Percentiles rank a stretch among this genome's conserved stretches.
These are phyloP conservation scores for Callopanchax toddi DNA, from an alignment of 2,113 vertebrate species.

Conservation along the genomic window DNA sequence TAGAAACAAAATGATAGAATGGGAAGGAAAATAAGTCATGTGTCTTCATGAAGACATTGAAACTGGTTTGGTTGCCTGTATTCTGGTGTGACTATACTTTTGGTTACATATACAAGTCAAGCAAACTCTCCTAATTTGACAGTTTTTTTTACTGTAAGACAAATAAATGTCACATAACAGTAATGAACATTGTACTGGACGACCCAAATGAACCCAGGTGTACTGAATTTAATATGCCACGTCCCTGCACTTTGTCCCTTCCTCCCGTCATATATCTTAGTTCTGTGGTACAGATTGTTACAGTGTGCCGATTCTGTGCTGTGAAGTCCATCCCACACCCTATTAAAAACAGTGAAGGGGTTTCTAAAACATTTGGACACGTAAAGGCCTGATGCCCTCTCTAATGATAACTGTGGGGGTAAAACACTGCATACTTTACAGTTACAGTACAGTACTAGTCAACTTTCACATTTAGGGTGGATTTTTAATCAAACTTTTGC, in stretches of 20 bases:
- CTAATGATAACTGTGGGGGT: neutral
- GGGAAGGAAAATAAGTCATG: constrained; percentile 59
- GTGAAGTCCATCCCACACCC: neutral
- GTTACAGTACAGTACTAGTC: neutral
- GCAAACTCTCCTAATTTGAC: neutral
- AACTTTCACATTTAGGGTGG: neutral
- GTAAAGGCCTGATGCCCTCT: neutral
- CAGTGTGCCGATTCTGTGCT: neutral
- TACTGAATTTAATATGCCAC: constrained; percentile 39
- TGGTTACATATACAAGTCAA: constrained; percentile 14
- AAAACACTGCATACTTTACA: neutral
- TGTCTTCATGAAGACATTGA: constrained; percentile 35
- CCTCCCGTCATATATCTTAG: neutral
- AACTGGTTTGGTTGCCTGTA: constrained; percentile 47
- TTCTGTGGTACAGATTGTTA: constrained; percentile 4
- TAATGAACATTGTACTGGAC: neutral
- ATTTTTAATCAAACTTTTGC: neutral
- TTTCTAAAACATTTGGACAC: neutral
- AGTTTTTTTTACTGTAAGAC: neutral
- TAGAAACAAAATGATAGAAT: constrained; percentile 38
- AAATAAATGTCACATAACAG: no score
- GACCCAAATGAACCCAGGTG: constrained; percentile 43
- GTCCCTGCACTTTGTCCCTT: constrained; percentile 68
- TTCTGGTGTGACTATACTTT: neutral
- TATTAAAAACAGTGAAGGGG: neutral